Evolutionary conservation across 2,888 invertebrate species (phyloP).

Genomic region (Patella caerulea): DNA sequence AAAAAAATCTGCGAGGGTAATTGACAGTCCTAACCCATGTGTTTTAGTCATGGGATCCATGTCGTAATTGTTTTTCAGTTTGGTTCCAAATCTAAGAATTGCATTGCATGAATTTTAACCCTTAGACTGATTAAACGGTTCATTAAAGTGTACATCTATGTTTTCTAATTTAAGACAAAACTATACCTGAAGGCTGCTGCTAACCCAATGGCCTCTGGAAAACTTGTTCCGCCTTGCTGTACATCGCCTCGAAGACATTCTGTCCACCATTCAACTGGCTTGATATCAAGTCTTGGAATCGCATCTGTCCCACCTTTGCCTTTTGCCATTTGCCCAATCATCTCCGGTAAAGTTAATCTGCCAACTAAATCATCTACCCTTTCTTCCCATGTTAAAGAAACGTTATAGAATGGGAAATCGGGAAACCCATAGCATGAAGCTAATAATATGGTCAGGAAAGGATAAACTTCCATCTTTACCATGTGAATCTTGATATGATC

Average conservation of each 20-base stretch:
- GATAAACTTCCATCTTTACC: background rate
- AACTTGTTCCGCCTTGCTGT: conserved; percentile 5
- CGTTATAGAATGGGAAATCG: background rate
- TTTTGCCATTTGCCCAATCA: background rate
- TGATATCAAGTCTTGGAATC: conserved; percentile 10
- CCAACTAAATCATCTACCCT: background rate
- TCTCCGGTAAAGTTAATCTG: background rate
- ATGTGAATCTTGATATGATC: too few relatives aligned
- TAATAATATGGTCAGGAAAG: background rate
- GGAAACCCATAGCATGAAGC: background rate
- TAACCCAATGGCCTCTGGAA: conserved; percentile 12
- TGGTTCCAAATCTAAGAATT: too few relatives aligned
- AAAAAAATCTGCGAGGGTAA: too few relatives aligned
- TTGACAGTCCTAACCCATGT: too few relatives aligned
- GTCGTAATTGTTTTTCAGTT: too few relatives aligned
- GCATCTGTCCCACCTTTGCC: conserved; percentile 11
- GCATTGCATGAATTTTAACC: too few relatives aligned
- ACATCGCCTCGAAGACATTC: conserved; percentile 16
- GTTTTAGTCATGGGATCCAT: too few relatives aligned
- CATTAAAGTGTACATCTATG: too few relatives aligned
- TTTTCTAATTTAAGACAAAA: too few relatives aligned
- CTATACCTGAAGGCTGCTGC: conserved; percentile 27
- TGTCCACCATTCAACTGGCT: conserved; percentile 18
- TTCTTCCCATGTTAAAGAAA: background rate
- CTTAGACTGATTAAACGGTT: too few relatives aligned